Base-by-base conservation (phyloP, 1,140 invertebrate species). In the Sitobion miscanthi region DNA sequence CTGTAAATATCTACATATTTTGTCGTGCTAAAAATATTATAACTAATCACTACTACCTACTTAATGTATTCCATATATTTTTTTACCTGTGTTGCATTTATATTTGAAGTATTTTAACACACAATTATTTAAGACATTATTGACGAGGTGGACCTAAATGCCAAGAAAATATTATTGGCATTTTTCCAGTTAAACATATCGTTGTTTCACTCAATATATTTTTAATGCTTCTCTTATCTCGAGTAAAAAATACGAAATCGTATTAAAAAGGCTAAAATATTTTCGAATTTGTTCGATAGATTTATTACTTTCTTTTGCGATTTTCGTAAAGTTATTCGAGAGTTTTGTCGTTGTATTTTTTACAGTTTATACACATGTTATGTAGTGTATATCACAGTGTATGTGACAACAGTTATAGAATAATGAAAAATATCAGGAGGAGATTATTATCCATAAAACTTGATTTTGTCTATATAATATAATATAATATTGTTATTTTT, bases 201-300 rank as follows among this genome's bases (percentile, higher is more conserved):
- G 91, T 93, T 93, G 91, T 93, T 93, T 83, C 82, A 93, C 91
- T 93, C 82, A 93, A 93, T 93, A 93, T 93, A 93, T 93, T 93
- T 92, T 93, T 86, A 85, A 93, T 93, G 77, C 47, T 93, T 85
- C 38, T 86, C 49, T 93, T 93, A 85, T 93, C 82, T 86, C 11
- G 91, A 86, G 38, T 93, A 86, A 93, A 93, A 23, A 85, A 85
- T 57, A 57, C 38, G 23, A 85, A 23, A 86, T 93, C 14, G 85
- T 45, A 45, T 57, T 30, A 52, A 54, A 54, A 82, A 91, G 3
- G 69, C 25, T 35, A 49, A 23, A 54, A 93, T 54, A 93, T 52
- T 85, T 54, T 83, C 45, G 25, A 91, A 91, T 91, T 91, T 91
- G 25, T 90, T 90, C 30, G 9, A 83, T 83, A 83, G 77, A 92